A percentile compares a stretch with the other conserved stretches of the same genome.
Conservation (phyloP, 2,888 invertebrate species). For the Drosophila buzzatii region DNA sequence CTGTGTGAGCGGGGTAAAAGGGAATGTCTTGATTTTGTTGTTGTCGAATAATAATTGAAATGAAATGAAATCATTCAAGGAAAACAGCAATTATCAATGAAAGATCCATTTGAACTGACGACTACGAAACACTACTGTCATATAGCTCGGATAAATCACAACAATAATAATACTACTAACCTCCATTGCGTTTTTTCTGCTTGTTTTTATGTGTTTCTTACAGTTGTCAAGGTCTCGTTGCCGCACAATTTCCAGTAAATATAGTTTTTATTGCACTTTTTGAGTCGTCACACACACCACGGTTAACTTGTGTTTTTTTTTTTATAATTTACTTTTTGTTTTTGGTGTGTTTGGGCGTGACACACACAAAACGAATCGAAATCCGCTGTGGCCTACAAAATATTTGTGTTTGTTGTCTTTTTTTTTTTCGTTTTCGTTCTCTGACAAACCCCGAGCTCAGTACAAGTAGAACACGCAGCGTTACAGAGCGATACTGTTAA, state of each 20-base stretch:
- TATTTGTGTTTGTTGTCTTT: slow-evolving; percentile 42
- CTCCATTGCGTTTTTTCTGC: slow-evolving; percentile 66
- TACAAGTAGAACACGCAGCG: slow-evolving; percentile 16
- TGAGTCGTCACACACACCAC: slow-evolving; percentile 63
- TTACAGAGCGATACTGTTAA: slow-evolving; percentile 16
- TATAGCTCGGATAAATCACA: slow-evolving; percentile 33
- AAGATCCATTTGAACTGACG: slow-evolving; percentile 45
- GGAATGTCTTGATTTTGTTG: slow-evolving; percentile 52
- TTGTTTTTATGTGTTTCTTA: slow-evolving; percentile 39
- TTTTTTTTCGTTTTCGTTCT: slow-evolving; percentile 32
- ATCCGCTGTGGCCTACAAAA: slow-evolving; percentile 53
- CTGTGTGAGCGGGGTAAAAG: slow-evolving; percentile 26
- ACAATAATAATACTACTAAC: slow-evolving; percentile 62
- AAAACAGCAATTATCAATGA: slow-evolving; percentile 69
- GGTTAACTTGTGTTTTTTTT: slow-evolving; percentile 37
- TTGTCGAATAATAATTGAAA: slow-evolving; percentile 55
- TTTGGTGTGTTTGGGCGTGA: slow-evolving; percentile 66
- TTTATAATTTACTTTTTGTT: slow-evolving; percentile 11
- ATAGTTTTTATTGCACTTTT: slow-evolving; percentile 49
- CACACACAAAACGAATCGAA: slow-evolving; percentile 58
- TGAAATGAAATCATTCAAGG: slow-evolving; percentile 78
- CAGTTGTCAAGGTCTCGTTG: slow-evolving; percentile 46
- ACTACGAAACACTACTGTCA: slow-evolving; percentile 21
- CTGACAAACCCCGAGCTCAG: slow-evolving; percentile 39
- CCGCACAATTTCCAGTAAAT: slow-evolving; percentile 48